Percentiles rank a stretch among this genome's conserved stretches.
Evolutionary conservation across 2,888 invertebrate species (phyloP).

Genomic region (Hoplodrina blanda): DNA sequence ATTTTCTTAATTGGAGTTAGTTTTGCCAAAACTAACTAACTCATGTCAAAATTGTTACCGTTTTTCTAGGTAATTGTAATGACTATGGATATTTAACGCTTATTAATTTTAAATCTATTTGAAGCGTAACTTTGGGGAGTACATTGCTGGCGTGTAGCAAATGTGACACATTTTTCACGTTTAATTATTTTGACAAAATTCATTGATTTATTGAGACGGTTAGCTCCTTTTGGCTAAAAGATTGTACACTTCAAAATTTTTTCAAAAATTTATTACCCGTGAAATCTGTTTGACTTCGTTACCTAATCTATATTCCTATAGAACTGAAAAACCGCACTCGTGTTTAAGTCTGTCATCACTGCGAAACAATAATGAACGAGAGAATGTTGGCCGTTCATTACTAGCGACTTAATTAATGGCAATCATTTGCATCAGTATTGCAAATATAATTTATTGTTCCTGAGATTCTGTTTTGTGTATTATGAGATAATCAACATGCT

Average conservation of each 20-base stretch:
- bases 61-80: too few relatives aligned
- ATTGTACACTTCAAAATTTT: neutral
- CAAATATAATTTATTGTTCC: constrained; percentile 35
- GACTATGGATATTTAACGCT: too few relatives aligned
- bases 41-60: too few relatives aligned
- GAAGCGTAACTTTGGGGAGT: too few relatives aligned
- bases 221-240: too few relatives aligned
- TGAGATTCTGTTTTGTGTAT: constrained; percentile 10
- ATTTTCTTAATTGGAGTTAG: constrained; percentile 4
- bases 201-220: too few relatives aligned
- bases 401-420: constrained; percentile 44
- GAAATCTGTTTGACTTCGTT: constrained; percentile 24
- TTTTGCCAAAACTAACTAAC: neutral
- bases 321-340: constrained; percentile 40
- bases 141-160: too few relatives aligned
- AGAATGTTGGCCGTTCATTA: constrained; percentile 45
- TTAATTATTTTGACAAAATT: too few relatives aligned
- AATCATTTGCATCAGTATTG: constrained; percentile 30
- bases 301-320: constrained; percentile 32
- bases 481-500: constrained; percentile 18
- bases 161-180: too few relatives aligned
- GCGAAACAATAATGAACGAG: constrained; percentile 46
- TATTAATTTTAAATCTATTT: too few relatives aligned
- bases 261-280: constrained; percentile 15
- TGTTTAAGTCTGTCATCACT: constrained; percentile 55